Base-by-base conservation (phyloP, 1,140 invertebrate genomes). In the Bradynema listronoti region DNA sequence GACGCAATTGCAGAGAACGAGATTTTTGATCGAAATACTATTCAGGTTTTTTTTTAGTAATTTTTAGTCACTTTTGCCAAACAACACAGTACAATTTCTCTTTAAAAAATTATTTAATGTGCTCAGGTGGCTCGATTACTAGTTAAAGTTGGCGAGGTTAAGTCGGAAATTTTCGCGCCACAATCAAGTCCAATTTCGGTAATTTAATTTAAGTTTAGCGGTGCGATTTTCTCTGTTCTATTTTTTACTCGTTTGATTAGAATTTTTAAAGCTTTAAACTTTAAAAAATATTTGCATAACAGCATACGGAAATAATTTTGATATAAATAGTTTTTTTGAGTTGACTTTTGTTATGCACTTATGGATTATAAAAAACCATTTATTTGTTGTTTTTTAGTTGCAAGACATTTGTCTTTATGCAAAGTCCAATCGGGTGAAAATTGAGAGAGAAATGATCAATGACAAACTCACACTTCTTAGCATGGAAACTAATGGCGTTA, bases 171-270 rank as follows among this genome's bases (percentile, higher is more conserved):
- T 42, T 24, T 47, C 42, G 14, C 43, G 39, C 36, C 34, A 2
- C 61, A 63, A 45, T 63, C 61, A 22, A 66, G 4, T 5, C 61
- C 61, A 3, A 65, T 63, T 55, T 63, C 61, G 27, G 58, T 63
- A 25, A n/a, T n/a, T n/a, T 4, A 27, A n/a, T 29, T 50, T 3
- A 11, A 19, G 36, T 39, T 39, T 19, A 11, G 19, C 36, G 19
- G 36, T 11, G 36, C 19, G 36, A 19, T 39, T 19, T 39, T 11
- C 11, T 11, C 19, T 11, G 11, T 39, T 11, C 36, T 19, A 39
- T 11, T 39, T 39, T 11, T 39, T 39, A 11, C 36, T 39, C 19
- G 11, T 39, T 19, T 11, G 11, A 11, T 11, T 39, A 39, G 19
- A 11, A 11, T 19, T 39, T 39, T 39, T 39, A 39, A 39, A 39